phyloP scores from a whole-genome alignment of 2,113 vertebrate genomes.

The Chunga burmeisteri region DNA sequence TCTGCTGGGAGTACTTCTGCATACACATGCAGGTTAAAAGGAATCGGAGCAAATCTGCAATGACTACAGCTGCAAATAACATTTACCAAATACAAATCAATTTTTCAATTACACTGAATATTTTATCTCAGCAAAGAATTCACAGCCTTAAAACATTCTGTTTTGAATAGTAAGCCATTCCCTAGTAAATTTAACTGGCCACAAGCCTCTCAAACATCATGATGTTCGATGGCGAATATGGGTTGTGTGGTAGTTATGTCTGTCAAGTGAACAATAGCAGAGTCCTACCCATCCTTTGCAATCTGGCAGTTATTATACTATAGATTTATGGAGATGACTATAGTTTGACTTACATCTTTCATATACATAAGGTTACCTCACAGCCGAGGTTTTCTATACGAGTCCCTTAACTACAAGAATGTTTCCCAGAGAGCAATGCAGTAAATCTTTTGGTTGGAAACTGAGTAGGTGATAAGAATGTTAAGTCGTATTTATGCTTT shows the following conservation, averaged over 20 bases:
- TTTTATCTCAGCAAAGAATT: not conserved
- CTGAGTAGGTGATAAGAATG: constrained; percentile 50
- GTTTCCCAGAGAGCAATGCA: constrained; percentile 10
- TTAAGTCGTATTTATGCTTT: constrained; percentile 46
- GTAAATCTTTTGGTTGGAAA: constrained; percentile 55
- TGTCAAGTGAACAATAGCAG: not conserved
- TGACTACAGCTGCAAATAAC: not conserved
- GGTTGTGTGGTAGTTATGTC: not conserved
- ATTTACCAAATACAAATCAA: not conserved
- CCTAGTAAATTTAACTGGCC: not conserved
- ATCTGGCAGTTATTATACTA: not conserved
- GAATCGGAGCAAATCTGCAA: not conserved
- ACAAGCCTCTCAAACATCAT: not conserved
- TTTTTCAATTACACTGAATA: not conserved
- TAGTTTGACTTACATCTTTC: not conserved
- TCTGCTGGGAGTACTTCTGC: not conserved
- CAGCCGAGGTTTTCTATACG: not conserved
- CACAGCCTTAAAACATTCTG: not conserved
- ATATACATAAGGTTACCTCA: not conserved
- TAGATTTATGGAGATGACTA: not conserved
- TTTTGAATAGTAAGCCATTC: not conserved
- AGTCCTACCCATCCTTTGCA: not conserved
- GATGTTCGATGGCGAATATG: not conserved
- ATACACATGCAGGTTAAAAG: not conserved
- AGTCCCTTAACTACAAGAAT: not conserved